Conservation (phyloP, 1,140 invertebrate species). For the Diorhabda carinulata region DNA sequence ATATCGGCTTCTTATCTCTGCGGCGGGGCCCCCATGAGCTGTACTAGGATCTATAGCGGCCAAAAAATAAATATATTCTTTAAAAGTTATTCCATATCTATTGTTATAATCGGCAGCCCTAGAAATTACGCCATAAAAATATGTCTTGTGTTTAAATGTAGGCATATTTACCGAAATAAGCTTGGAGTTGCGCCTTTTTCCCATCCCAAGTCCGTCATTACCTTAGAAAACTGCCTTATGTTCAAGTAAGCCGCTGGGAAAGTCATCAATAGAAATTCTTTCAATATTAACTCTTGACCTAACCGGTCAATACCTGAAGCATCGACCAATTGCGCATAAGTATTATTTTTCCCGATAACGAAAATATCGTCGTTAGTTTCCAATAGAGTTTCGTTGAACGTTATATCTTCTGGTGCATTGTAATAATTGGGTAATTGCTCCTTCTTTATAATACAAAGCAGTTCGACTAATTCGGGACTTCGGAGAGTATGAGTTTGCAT, state of each 20-base stretch:
- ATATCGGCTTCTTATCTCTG: slow-evolving; percentile 49
- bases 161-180: background rate
- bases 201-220: slow-evolving; percentile 50
- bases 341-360: slow-evolving; percentile 28
- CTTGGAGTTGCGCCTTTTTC: slow-evolving; percentile 38
- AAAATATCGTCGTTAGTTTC: slow-evolving; percentile 37
- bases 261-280: slow-evolving; percentile 46
- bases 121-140: slow-evolving; percentile 16
- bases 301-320: slow-evolving; percentile 32
- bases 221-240: slow-evolving; percentile 44
- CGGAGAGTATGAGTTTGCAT: slow-evolving; percentile 25
- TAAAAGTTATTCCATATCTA: slow-evolving; percentile 48
- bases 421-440: slow-evolving; percentile 13
- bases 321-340: slow-evolving; percentile 33
- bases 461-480: slow-evolving; percentile 36
- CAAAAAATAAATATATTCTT: slow-evolving; percentile 48
- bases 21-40: slow-evolving; percentile 45
- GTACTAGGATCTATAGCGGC: slow-evolving; percentile 48
- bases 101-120: slow-evolving; percentile 49
- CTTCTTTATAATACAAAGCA: slow-evolving; percentile 10
- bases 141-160: background rate
- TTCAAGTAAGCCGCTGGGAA: slow-evolving; percentile 50
- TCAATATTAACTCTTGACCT: slow-evolving; percentile 37
- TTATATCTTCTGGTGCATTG: slow-evolving; percentile 16
- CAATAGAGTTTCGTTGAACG: slow-evolving; percentile 28